Conservation (phyloP, 2,888 invertebrate species). For the Trissoscelio sp. region DNA sequence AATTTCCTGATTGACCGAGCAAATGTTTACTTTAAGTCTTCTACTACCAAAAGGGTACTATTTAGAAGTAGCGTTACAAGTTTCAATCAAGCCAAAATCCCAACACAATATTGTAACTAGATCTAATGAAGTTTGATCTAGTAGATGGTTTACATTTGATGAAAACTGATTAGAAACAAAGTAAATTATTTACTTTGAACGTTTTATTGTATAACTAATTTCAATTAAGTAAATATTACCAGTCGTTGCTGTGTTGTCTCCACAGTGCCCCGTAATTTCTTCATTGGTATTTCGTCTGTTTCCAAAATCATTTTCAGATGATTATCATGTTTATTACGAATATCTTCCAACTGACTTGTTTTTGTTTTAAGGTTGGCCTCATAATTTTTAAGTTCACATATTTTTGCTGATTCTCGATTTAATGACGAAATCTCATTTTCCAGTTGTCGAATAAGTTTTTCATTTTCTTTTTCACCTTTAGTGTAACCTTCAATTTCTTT, state of each 20-base stretch:
- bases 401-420: conserved; percentile 86
- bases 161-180: not conserved
- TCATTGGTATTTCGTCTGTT: conserved; percentile 85
- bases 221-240: conserved; percentile 76
- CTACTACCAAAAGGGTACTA: not conserved
- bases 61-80: not conserved
- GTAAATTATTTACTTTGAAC: no score
- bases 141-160: no score
- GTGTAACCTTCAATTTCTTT: conserved; percentile 86
- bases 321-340: conserved; percentile 89
- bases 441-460: conserved; percentile 86
- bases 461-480: conserved; percentile 85
- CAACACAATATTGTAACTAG: no score
- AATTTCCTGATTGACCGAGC: not conserved
- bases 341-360: conserved; percentile 86
- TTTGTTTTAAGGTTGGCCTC: conserved; percentile 84
- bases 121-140: no score
- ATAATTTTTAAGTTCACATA: conserved; percentile 87
- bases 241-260: conserved; percentile 86
- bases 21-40: conserved; percentile 1
- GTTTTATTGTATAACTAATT: no score
- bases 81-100: not conserved
- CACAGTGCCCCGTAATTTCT: conserved; percentile 85
- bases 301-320: conserved; percentile 87
- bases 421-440: conserved; percentile 86